These are phyloP conservation scores for Bothrops jararaca DNA, from an alignment of 2,113 vertebrate species.

Conservation along the genomic window DNA sequence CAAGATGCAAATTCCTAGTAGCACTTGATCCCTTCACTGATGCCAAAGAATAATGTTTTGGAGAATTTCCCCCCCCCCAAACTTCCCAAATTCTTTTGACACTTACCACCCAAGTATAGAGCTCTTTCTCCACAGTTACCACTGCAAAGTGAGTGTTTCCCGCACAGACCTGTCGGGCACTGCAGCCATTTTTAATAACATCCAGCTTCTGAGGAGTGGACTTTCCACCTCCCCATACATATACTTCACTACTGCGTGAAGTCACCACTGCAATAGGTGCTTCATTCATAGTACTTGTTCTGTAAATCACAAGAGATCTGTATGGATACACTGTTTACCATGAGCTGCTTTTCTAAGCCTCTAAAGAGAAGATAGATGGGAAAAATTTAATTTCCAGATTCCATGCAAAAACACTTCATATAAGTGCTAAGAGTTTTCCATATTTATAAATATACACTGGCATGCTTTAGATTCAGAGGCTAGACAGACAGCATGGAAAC, in stretches of 20 bases:
- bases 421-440: background rate
- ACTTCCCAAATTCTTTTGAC: background rate
- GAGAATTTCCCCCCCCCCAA: background rate
- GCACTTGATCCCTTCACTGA: background rate
- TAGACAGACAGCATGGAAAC: background rate
- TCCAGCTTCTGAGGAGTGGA: conserved; percentile 96
- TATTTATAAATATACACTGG: background rate
- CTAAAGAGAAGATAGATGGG: background rate
- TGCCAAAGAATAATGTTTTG: rapidly evolving
- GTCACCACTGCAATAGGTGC: conserved; percentile 94
- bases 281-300: conserved; percentile 85
- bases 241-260: conserved; percentile 92
- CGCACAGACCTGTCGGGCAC: conserved; percentile 92
- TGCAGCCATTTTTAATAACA: conserved; percentile 92
- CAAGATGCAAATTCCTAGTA: background rate
- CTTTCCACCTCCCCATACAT: conserved; percentile 97
- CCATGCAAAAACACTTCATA: background rate
- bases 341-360: background rate
- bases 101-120: conserved; percentile 99
- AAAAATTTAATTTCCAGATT: background rate
- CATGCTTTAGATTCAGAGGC: background rate
- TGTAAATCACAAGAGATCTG: conserved; percentile 58
- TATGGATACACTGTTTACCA: background rate
- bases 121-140: conserved; percentile 97
- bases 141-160: conserved; percentile 97